Evolutionary conservation across 2,113 vertebrate species (phyloP).

Genomic region (Pleuronectes platessa): DNA sequence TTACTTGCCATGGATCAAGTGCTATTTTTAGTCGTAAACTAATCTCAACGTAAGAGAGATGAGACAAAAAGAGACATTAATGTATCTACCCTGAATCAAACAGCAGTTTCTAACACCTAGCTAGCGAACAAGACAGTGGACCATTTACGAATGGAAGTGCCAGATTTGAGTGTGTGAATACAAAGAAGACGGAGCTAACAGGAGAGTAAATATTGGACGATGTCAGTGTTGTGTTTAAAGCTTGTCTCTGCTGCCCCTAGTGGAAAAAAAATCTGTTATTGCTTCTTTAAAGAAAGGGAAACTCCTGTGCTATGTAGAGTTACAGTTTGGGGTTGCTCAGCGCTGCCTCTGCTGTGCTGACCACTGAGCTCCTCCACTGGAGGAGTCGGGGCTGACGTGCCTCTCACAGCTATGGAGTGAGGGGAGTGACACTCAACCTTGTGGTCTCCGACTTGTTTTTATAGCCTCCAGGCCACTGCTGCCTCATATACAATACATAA

Average conservation of each 20-base stretch:
- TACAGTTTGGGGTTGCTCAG: neutral
- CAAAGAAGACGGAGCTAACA: neutral
- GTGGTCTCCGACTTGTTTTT: conserved; percentile 67
- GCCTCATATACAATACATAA: conserved; percentile 63
- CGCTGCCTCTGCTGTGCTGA: conserved; percentile 9
- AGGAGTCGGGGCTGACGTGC: neutral
- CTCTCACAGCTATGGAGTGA: conserved; percentile 19
- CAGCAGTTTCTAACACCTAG: neutral
- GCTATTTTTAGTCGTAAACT: too few relatives aligned
- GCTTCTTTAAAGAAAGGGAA: neutral
- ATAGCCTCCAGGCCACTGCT: conserved; percentile 62
- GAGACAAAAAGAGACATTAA: too few relatives aligned
- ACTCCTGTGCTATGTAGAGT: neutral
- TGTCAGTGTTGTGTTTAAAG: neutral
- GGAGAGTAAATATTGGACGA: neutral
- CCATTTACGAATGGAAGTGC: neutral
- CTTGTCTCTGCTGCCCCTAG: conserved; percentile 11
- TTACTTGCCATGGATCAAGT: too few relatives aligned
- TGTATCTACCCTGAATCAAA: too few relatives aligned
- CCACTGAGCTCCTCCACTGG: conserved; percentile 11
- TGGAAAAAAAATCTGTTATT: neutral
- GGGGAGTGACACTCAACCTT: conserved; percentile 60
- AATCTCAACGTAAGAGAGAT: too few relatives aligned
- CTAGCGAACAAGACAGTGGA: neutral
- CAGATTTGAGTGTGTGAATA: neutral